phyloP scores from a whole-genome alignment of 2,113 vertebrate genomes.

The Coturnix japonica region DNA sequence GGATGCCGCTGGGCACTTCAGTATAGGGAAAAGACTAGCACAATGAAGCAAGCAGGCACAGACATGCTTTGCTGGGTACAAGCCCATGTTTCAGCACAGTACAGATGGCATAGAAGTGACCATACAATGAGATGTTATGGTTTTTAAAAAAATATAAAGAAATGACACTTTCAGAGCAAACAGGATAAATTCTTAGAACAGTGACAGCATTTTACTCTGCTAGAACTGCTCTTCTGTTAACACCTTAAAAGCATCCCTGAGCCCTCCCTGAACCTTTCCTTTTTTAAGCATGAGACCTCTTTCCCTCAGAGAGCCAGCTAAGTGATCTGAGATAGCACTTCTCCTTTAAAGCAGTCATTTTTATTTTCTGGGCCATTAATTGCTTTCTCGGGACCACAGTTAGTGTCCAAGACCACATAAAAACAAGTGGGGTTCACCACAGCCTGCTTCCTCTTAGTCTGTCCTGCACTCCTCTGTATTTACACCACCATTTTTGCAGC shows the following conservation, averaged over 20 bases:
- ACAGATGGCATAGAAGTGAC: not conserved
- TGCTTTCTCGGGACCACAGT: conserved; percentile 23
- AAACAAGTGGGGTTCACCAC: not conserved
- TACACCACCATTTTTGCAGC: not conserved
- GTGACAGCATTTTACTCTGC: not conserved
- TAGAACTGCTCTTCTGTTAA: not conserved
- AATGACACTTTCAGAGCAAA: not conserved
- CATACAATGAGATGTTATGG: not conserved
- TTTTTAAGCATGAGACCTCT: not conserved
- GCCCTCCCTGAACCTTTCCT: not conserved
- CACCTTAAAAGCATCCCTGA: not conserved
- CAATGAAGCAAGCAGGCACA: not conserved
- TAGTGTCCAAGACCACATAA: conserved; percentile 13
- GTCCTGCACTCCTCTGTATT: not conserved
- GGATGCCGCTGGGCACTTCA: not conserved
- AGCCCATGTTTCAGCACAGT: not conserved
- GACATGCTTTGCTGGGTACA: not conserved
- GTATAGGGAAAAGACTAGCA: not conserved
- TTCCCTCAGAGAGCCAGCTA: not conserved
- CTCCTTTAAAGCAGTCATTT: conserved; percentile 7
- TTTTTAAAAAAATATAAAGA: not conserved
- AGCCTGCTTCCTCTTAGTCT: not conserved
- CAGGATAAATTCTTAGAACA: not conserved
- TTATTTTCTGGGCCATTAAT: not conserved
- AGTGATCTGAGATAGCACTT: not conserved